Conservation (phyloP, 1,140 invertebrate species). For the Drosophila erecta region DNA sequence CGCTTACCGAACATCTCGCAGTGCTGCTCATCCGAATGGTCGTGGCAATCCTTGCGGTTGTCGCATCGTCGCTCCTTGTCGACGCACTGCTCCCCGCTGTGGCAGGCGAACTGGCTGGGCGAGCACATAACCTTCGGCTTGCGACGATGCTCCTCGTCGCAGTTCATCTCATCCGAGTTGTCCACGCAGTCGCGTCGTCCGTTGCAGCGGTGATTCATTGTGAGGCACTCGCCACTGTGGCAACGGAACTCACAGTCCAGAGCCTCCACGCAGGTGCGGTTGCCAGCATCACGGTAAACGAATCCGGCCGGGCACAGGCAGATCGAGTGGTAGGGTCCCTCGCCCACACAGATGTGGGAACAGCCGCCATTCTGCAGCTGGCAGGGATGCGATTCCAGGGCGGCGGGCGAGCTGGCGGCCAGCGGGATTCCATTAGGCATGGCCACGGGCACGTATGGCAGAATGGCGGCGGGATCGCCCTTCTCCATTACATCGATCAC, state of each 20-base stretch:
- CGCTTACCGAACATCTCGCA: slow-evolving; percentile 85
- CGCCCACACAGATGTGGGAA: slow-evolving; percentile 89
- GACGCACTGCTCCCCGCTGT: slow-evolving; percentile 85
- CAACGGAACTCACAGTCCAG: slow-evolving; percentile 86
- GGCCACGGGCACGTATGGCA: background rate
- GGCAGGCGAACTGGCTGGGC: slow-evolving; percentile 87
- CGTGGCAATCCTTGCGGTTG: slow-evolving; percentile 89
- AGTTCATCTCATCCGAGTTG: slow-evolving; percentile 89
- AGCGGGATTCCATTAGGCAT: slow-evolving; percentile 54
- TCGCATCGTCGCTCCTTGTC: slow-evolving; percentile 88
- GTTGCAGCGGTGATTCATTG: slow-evolving; percentile 88
- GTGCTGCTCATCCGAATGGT: slow-evolving; percentile 90
- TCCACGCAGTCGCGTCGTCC: slow-evolving; percentile 88
- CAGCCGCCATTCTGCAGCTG: slow-evolving; percentile 89
- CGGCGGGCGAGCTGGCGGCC: slow-evolving; percentile 37
- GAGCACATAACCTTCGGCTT: slow-evolving; percentile 85
- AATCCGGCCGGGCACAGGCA: slow-evolving; percentile 88
- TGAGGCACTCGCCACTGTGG: slow-evolving; percentile 88
- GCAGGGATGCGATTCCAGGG: slow-evolving; percentile 86
- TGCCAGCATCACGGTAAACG: slow-evolving; percentile 84
- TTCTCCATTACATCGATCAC: slow-evolving; percentile 60
- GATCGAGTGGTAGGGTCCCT: slow-evolving; percentile 55
- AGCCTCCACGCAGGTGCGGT: slow-evolving; percentile 85
- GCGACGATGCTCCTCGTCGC: slow-evolving; percentile 79
- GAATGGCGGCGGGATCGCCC: slow-evolving; percentile 9